phyloP scores from a whole-genome alignment of 2,888 invertebrate genomes.

The Corythucha ciliata region DNA sequence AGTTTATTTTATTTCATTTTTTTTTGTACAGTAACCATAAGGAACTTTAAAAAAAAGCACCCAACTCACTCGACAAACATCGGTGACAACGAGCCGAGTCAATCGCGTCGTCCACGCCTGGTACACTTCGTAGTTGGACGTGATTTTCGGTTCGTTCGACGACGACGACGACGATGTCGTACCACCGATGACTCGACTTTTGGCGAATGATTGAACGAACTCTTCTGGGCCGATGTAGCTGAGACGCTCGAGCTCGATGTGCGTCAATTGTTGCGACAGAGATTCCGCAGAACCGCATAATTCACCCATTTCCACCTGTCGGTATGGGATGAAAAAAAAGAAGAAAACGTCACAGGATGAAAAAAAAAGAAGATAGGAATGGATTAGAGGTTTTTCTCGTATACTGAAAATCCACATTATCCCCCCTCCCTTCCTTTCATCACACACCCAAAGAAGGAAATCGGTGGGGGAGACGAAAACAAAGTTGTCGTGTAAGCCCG shows the following conservation, averaged over 20 bases:
- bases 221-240: conserved; percentile 96
- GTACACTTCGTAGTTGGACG: conserved; percentile 88
- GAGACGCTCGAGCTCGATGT: conserved; percentile 84
- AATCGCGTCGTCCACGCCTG: conserved; percentile 96
- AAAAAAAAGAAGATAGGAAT: not conserved
- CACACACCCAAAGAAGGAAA: too few relatives aligned
- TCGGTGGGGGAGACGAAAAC: too few relatives aligned
- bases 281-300: conserved; percentile 69
- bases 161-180: conserved; percentile 51
- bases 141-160: conserved; percentile 76
- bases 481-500: too few relatives aligned
- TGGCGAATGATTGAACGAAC: conserved; percentile 89
- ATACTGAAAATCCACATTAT: too few relatives aligned
- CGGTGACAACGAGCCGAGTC: conserved; percentile 89
- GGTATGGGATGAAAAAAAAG: conserved; percentile 12
- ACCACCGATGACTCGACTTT: conserved; percentile 53
- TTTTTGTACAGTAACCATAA: too few relatives aligned
- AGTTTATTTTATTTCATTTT: too few relatives aligned
- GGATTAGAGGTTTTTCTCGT: too few relatives aligned
- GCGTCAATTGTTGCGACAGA: conserved; percentile 86
- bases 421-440: too few relatives aligned
- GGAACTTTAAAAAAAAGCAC: too few relatives aligned
- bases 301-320: conserved; percentile 60
- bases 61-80: conserved; percentile 85
- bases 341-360: not conserved